These are phyloP conservation scores for Clarias macrocephalus DNA, from an alignment of 2,113 vertebrate species.

Conservation along the genomic window DNA sequence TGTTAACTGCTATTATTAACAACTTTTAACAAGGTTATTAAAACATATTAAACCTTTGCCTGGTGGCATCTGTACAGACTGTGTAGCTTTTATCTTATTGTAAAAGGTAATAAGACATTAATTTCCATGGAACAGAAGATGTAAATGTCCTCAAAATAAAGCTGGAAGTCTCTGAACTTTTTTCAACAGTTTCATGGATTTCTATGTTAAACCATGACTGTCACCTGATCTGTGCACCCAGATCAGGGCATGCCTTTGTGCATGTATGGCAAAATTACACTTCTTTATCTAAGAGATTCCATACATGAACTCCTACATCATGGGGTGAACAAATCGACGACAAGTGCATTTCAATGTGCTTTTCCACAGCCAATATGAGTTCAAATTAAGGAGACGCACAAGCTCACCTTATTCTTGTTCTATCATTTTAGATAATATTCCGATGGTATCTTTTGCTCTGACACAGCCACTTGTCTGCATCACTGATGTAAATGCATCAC, in stretches of 20 bases:
- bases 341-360: not conserved
- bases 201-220: not conserved
- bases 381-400: not conserved
- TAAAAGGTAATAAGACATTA: no score
- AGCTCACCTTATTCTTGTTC: not conserved
- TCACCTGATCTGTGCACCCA: not conserved
- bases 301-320: slow-evolving; percentile 8
- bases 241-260: not conserved
- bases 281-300: slow-evolving; percentile 16
- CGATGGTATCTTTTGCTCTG: not conserved
- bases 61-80: not conserved
- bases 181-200: no score
- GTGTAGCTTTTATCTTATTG: not conserved
- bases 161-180: no score
- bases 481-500: not conserved
- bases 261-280: not conserved
- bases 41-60: not conserved
- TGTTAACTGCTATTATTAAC: not conserved
- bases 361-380: not conserved
- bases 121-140: no score
- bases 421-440: not conserved
- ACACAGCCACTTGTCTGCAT: not conserved
- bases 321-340: not conserved
- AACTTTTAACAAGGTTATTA: not conserved
- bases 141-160: no score